Evolutionary conservation across 2,113 vertebrate genomes (phyloP).

Genomic region (Alces alces): DNA sequence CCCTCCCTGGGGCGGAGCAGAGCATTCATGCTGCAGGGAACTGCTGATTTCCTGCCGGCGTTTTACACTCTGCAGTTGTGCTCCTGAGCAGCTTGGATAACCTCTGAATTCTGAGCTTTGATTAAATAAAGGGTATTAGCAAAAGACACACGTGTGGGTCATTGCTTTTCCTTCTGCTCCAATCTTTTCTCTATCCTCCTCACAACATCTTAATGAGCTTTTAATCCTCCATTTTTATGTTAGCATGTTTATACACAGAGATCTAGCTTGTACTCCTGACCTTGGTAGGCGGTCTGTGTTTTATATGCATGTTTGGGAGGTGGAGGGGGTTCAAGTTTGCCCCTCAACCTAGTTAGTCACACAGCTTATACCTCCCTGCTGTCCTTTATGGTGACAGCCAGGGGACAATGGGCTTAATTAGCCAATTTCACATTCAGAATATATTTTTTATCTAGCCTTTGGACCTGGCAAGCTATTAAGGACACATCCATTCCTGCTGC

Average conservation of each 20-base stretch:
- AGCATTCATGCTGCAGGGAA: accelerated
- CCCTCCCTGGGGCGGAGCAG: not conserved
- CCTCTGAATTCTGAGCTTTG: not conserved
- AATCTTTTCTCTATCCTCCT: not conserved
- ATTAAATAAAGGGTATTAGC: not conserved
- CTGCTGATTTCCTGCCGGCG: not conserved
- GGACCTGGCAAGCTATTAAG: not conserved
- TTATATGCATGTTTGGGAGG: not conserved
- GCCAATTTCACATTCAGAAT: not conserved
- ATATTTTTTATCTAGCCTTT: not conserved
- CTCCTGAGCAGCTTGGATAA: not conserved
- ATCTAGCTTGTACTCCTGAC: not conserved
- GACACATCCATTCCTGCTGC: not conserved
- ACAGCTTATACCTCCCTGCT: not conserved
- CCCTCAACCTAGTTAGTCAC: not conserved
- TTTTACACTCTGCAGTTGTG: not conserved
- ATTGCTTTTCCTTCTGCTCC: not conserved
- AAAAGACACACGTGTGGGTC: not conserved
- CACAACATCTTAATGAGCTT: not conserved
- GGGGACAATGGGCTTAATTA: not conserved
- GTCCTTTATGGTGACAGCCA: not conserved
- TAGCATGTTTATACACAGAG: not conserved
- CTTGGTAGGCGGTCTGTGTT: not conserved
- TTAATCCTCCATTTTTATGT: not conserved
- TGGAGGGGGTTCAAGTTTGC: not conserved